Evolutionary conservation across 1,140 invertebrate genomes (phyloP).

Genomic region (Dendroctonus valens): DNA sequence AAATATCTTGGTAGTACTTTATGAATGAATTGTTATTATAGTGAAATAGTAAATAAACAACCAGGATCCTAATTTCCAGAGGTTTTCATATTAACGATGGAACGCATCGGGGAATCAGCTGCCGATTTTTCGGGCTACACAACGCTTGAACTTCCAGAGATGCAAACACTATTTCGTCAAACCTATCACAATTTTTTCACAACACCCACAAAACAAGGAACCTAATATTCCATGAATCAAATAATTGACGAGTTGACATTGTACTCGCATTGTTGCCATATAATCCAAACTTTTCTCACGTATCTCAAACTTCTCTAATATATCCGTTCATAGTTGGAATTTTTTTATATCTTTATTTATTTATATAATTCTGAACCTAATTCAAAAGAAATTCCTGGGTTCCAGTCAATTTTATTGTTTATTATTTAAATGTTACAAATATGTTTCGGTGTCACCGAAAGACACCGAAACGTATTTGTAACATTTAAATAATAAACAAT

Average conservation of each 20-base stretch:
- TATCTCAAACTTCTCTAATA: no score
- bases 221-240: constrained; percentile 25
- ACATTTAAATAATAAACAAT: no score
- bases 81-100: background rate
- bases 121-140: background rate
- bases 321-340: no score
- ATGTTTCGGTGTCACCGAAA: no score
- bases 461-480: no score
- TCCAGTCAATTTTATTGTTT: no score
- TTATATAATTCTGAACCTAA: no score
- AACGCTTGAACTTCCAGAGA: constrained; percentile 1
- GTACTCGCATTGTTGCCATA: constrained; percentile 7
- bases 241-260: constrained; percentile 18
- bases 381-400: no score
- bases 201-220: constrained; percentile 34
- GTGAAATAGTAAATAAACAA: constrained; percentile 46
- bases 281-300: no score
- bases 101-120: background rate
- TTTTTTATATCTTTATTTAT: no score
- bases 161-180: constrained; percentile 5
- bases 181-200: constrained; percentile 24
- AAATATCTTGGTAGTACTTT: constrained; percentile 40
- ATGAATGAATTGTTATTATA: constrained; percentile 47
- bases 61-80: constrained; percentile 7
- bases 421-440: no score